Conservation (phyloP, 2,888 invertebrate species). For the Trachelus stipa region DNA sequence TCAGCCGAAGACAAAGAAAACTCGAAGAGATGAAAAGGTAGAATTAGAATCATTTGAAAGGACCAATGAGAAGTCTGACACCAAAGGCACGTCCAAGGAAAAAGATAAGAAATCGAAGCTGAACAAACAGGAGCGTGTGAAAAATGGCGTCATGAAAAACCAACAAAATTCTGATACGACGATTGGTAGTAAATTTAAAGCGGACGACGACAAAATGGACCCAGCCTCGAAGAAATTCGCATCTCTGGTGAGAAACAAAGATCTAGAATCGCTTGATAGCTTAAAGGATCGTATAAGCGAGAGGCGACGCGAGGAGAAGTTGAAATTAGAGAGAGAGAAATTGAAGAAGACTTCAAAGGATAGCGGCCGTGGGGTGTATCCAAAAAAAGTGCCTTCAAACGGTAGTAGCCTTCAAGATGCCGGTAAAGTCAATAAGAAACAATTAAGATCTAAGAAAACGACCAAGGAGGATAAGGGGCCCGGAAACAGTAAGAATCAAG, state of each 20-base stretch:
- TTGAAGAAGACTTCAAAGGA: conserved; percentile 50
- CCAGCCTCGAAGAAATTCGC: conserved; percentile 55
- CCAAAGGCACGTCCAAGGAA: conserved; percentile 67
- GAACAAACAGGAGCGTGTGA: conserved; percentile 71
- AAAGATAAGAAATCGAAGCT: conserved; percentile 69
- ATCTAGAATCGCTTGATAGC: conserved; percentile 62
- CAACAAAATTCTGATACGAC: conserved; percentile 69
- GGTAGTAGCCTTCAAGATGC: conserved; percentile 58
- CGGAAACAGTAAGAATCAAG: not conserved
- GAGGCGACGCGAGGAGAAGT: conserved; percentile 57
- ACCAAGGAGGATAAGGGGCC: conserved; percentile 51
- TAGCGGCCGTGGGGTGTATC: conserved; percentile 48
- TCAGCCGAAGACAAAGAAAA: conserved; percentile 67
- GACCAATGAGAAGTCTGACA: conserved; percentile 54
- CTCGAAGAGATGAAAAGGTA: conserved; percentile 43
- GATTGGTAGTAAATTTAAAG: conserved; percentile 67
- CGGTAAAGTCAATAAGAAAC: conserved; percentile 54
- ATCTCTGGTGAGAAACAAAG: conserved; percentile 54
- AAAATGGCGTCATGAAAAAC: conserved; percentile 71
- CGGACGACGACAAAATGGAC: conserved; percentile 52
- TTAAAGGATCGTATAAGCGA: conserved; percentile 62
- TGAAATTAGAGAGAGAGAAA: conserved; percentile 59
- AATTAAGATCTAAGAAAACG: conserved; percentile 54
- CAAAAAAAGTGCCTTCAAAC: conserved; percentile 66
- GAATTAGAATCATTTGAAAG: conserved; percentile 28